phyloP scores from a whole-genome alignment of 2,888 invertebrate genomes.

The Dynastes tityus region DNA sequence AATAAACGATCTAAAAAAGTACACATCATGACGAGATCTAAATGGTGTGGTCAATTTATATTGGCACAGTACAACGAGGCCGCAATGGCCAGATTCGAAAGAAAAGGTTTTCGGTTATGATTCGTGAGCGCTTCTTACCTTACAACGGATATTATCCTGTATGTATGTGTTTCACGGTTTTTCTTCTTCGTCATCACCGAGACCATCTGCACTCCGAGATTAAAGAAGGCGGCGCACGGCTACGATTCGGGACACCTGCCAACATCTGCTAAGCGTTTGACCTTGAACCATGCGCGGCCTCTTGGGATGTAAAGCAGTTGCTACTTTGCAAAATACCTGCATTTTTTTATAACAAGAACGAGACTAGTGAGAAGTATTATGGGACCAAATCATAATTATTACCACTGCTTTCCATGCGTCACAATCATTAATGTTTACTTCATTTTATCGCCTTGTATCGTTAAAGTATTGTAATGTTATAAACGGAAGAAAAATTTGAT shows the following conservation, averaged over 20 bases:
- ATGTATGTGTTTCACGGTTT: slow-evolving; percentile 8
- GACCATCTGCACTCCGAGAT: slow-evolving; percentile 35
- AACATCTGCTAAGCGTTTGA: slow-evolving; percentile 56
- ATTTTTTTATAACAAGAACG: no score
- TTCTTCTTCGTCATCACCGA: slow-evolving; percentile 25
- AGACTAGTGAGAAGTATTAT: no score
- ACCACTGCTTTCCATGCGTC: no score
- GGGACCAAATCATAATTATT: no score
- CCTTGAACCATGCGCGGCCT: slow-evolving; percentile 55
- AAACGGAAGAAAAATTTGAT: no score
- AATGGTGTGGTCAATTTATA: slow-evolving; percentile 15
- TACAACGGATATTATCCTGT: neutral
- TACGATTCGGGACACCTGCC: slow-evolving; percentile 54
- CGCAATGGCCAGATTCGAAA: slow-evolving; percentile 2
- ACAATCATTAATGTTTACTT: no score
- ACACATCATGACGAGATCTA: slow-evolving; percentile 5
- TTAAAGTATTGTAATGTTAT: no score
- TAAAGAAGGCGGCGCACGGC: slow-evolving; percentile 30
- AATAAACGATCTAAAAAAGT: slow-evolving; percentile 13
- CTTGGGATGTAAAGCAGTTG: slow-evolving; percentile 53
- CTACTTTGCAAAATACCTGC: slow-evolving; percentile 41
- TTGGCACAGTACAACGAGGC: neutral
- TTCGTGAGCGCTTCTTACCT: slow-evolving; percentile 2
- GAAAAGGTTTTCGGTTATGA: neutral
- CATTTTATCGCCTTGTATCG: no score